Conservation (phyloP, 2,888 invertebrate species). For the Phalera bucephala region DNA sequence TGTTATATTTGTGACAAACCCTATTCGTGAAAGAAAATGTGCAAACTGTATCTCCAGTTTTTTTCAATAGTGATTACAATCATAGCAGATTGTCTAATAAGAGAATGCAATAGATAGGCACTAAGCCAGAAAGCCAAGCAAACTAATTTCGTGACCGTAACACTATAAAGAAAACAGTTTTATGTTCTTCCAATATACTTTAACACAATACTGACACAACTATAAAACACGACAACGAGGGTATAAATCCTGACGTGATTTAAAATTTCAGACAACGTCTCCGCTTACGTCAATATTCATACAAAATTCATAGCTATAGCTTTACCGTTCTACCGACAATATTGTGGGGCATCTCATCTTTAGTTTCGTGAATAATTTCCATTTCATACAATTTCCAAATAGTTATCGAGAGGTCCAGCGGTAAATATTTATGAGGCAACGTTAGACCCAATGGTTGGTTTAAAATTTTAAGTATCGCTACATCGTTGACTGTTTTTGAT, state of each 20-base stretch:
- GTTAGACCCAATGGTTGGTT: slow-evolving; percentile 20
- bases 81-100: no score
- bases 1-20: no score
- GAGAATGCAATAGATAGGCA: no score
- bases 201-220: slow-evolving; percentile 34
- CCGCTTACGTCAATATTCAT: slow-evolving; percentile 48
- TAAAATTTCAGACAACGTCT: slow-evolving; percentile 48
- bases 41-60: no score
- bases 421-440: slow-evolving; percentile 36
- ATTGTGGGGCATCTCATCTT: slow-evolving; percentile 29
- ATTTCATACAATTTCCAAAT: slow-evolving; percentile 23
- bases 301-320: slow-evolving; percentile 46
- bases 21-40: no score
- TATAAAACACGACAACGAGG: slow-evolving; percentile 34
- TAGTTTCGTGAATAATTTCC: slow-evolving; percentile 31
- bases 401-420: slow-evolving; percentile 16
- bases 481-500: slow-evolving; percentile 5
- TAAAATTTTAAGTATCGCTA: slow-evolving; percentile 19
- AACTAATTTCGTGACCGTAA: slow-evolving; percentile 23
- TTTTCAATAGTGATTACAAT: no score
- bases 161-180: slow-evolving; percentile 28
- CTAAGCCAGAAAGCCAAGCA: no score
- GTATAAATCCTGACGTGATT: slow-evolving; percentile 44
- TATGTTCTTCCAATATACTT: slow-evolving; percentile 35
- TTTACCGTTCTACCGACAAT: slow-evolving; percentile 30